Evolutionary conservation across 2,888 invertebrate genomes (phyloP).

Genomic region (Himalopsyche tibetana): DNA sequence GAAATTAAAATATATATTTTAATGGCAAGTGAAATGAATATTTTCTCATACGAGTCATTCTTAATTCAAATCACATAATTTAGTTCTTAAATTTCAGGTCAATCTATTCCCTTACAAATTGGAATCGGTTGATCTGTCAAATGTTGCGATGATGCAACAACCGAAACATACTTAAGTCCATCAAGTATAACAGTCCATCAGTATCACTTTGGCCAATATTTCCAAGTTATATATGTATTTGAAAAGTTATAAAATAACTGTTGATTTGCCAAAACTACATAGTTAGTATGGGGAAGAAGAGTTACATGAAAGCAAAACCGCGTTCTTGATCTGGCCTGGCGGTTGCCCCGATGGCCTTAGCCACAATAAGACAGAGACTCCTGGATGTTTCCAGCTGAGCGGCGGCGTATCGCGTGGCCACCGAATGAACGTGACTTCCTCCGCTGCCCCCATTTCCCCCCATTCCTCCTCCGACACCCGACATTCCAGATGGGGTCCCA

Average conservation of each 20-base stretch:
- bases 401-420: conserved; percentile 87
- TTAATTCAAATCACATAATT: too few relatives aligned
- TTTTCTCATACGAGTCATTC: too few relatives aligned
- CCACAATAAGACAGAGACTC: conserved; percentile 85
- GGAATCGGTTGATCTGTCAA: too few relatives aligned
- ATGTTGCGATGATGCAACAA: too few relatives aligned
- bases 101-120: too few relatives aligned
- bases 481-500: conserved; percentile 68
- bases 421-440: conserved; percentile 82
- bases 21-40: too few relatives aligned
- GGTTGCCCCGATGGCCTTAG: conserved; percentile 82
- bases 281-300: conserved; percentile 50
- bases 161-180: too few relatives aligned
- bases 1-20: too few relatives aligned
- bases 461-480: conserved; percentile 65
- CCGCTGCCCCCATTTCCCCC: conserved; percentile 65
- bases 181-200: too few relatives aligned
- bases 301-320: conserved; percentile 88
- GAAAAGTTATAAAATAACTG: not conserved
- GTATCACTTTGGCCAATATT: too few relatives aligned
- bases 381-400: conserved; percentile 89
- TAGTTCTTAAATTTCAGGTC: too few relatives aligned
- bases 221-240: not conserved
- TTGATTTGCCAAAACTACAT: not conserved
- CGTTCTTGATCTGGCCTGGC: conserved; percentile 83